Percentiles rank a stretch among this genome's conserved stretches.
Conservation (phyloP, 2,797 vertebrate species). For the Eospalax fontanierii region DNA sequence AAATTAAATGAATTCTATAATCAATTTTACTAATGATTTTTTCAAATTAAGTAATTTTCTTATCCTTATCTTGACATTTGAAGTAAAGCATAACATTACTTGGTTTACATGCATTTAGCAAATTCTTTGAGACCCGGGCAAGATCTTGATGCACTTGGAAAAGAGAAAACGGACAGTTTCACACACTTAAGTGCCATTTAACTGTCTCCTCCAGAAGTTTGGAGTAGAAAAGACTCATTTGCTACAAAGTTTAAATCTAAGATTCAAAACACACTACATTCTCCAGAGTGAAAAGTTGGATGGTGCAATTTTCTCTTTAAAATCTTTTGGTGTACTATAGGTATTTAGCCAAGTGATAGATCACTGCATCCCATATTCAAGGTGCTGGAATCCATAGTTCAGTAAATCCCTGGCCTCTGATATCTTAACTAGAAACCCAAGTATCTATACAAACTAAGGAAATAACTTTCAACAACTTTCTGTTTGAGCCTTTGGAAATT, state of each 20-base stretch:
- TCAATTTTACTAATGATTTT: not conserved
- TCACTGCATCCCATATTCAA: not conserved
- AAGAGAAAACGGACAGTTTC: not conserved
- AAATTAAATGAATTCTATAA: not conserved
- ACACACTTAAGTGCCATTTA: not conserved
- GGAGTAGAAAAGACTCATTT: not conserved
- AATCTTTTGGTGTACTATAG: not conserved
- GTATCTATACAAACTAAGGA: too few species aligned
- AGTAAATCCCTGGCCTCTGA: not conserved
- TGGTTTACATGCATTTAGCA: not conserved
- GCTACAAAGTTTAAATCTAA: not conserved
- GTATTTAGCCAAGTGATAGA: not conserved
- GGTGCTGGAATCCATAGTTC: not conserved
- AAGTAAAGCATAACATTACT: not conserved
- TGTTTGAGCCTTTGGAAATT: not conserved
- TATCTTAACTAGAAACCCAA: not conserved
- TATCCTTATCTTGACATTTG: not conserved
- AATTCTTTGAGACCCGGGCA: not conserved
- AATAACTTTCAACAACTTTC: not conserved
- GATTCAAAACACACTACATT: not conserved
- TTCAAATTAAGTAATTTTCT: not conserved
- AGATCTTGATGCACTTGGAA: not conserved
- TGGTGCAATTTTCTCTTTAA: not conserved
- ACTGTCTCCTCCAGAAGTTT: not conserved
- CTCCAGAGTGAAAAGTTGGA: not conserved